These are phyloP conservation scores for Monomorium pharaonis DNA, from an alignment of 1,140 invertebrate species.

Conservation along the genomic window DNA sequence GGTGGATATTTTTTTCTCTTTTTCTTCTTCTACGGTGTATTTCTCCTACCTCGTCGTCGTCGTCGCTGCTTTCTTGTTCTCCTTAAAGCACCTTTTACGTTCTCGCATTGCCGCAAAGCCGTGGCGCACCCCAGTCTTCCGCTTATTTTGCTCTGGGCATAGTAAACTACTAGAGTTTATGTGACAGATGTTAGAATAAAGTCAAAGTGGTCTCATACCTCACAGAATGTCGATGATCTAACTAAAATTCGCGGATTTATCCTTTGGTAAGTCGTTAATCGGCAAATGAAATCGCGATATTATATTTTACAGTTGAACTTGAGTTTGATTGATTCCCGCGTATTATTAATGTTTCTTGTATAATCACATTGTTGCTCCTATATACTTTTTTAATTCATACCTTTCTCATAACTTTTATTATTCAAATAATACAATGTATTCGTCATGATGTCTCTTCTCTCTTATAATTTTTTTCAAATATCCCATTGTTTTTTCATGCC, in stretches of 20 bases:
- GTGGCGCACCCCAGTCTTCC: slow-evolving; percentile 45
- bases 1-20: slow-evolving; percentile 64
- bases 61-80: slow-evolving; percentile 39
- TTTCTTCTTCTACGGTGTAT: background rate
- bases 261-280: background rate
- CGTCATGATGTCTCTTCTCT: background rate
- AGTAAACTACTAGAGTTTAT: slow-evolving; percentile 64
- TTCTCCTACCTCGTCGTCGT: slow-evolving; percentile 12
- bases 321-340: background rate
- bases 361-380: background rate
- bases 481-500: background rate
- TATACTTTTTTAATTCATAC: background rate
- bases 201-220: slow-evolving; percentile 49
- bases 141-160: slow-evolving; percentile 59
- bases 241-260: slow-evolving; percentile 25
- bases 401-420: background rate
- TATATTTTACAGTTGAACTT: background rate
- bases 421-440: background rate
- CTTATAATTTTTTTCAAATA: background rate
- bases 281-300: background rate
- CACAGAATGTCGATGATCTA: slow-evolving; percentile 19
- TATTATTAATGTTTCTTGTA: background rate
- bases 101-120: slow-evolving; percentile 43
- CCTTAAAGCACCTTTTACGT: background rate
- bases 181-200: slow-evolving; percentile 47